A percentile compares a stretch with the other conserved stretches of the same genome.
phyloP scores from a whole-genome alignment of 2,113 vertebrate genomes.

The Mellivora capensis region DNA sequence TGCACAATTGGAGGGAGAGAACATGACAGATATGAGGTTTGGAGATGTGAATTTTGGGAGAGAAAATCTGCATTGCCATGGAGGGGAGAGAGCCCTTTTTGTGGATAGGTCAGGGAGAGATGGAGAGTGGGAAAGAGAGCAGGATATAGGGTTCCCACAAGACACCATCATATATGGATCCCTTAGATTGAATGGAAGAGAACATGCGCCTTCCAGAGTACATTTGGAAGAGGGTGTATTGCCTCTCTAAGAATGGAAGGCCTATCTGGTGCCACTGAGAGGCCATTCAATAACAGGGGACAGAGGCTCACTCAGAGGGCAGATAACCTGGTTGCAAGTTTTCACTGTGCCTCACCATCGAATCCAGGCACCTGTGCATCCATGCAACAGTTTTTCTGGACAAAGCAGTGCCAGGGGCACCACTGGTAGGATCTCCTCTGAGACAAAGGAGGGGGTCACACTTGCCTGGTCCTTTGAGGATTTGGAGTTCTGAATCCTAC shows the following conservation, averaged over 20 bases:
- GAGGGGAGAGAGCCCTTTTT: neutral
- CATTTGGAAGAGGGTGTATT: neutral
- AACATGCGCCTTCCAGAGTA: neutral
- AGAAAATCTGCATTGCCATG: neutral
- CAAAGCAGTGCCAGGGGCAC: neutral
- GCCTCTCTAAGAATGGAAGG: neutral
- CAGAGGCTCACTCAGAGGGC: neutral
- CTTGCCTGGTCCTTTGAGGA: neutral
- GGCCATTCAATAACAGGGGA: neutral
- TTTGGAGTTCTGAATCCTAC: neutral
- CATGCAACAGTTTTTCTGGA: neutral
- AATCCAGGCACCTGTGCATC: neutral
- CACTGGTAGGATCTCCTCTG: neutral
- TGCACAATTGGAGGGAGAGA: neutral
- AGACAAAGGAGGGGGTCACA: neutral
- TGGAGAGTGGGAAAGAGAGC: neutral
- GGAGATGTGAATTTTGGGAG: neutral
- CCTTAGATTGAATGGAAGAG: neutral
- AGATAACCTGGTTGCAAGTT: too few relatives aligned
- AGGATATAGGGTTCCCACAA: neutral
- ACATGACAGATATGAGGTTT: neutral
- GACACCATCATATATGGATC: neutral
- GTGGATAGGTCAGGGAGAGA: neutral
- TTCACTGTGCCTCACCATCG: neutral
- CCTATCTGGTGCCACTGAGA: neutral